Evolutionary conservation across 2,113 vertebrate species (phyloP).

Genomic region (Hippoglossus stenolepis): DNA sequence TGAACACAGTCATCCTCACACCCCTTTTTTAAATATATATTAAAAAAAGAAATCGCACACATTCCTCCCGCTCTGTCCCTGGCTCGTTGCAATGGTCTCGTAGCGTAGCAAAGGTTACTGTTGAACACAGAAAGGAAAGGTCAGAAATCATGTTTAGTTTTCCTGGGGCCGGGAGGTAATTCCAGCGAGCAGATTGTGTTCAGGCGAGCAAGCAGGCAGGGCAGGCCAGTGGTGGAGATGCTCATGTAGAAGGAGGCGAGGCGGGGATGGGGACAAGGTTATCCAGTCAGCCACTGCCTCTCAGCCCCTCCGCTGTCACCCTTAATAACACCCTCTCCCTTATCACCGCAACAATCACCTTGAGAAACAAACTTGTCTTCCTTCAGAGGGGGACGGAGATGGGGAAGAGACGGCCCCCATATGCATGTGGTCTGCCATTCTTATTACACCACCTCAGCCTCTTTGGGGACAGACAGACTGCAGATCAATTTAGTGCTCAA

Average conservation of each 20-base stretch:
- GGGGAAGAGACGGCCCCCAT: conserved; percentile 57
- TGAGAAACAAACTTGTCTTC: conserved; percentile 83
- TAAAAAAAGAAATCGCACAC: conserved; percentile 14
- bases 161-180: conserved; percentile 81
- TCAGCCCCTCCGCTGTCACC: conserved; percentile 82
- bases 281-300: conserved; percentile 79
- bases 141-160: conserved; percentile 87
- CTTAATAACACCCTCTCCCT: conserved; percentile 82
- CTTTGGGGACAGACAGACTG: conserved; percentile 62
- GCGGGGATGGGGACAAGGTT: conserved; percentile 80
- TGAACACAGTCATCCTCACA: conserved; percentile 38
- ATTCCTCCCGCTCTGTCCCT: conserved; percentile 29
- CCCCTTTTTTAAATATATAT: conserved; percentile 1
- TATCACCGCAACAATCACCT: conserved; percentile 85
- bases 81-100: conserved; percentile 62
- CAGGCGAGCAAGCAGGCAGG: conserved; percentile 73
- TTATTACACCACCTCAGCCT: conserved; percentile 64
- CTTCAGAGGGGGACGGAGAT: conserved; percentile 67
- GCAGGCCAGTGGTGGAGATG: conserved; percentile 68
- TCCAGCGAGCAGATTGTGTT: conserved; percentile 83
- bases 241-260: conserved; percentile 71
- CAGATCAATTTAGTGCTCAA: conserved; percentile 71
- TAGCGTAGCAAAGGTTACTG: conserved; percentile 81
- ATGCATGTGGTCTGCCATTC: conserved; percentile 60
- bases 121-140: conserved; percentile 86